Conservation (phyloP, 2,113 vertebrate species). For the Pardalotus punctatus region DNA sequence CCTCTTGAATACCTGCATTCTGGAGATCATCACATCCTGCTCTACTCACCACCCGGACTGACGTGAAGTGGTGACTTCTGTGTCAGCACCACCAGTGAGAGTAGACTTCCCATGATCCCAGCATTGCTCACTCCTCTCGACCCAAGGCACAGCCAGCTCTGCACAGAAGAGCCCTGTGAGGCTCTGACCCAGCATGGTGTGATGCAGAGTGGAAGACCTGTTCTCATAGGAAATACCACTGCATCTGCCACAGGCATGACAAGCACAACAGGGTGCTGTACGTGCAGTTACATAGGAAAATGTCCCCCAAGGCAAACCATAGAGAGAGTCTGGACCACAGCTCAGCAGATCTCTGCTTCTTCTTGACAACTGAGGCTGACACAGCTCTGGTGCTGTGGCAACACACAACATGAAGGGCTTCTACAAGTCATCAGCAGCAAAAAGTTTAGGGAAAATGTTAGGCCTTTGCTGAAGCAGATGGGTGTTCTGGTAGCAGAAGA, state of each 20-base stretch:
- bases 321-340: not conserved
- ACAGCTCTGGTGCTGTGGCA: not conserved
- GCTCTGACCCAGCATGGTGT: not conserved
- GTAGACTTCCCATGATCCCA: not conserved
- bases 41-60: not conserved
- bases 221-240: not conserved
- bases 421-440: not conserved
- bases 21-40: not conserved
- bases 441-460: not conserved
- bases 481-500: not conserved
- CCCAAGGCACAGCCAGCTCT: not conserved
- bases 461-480: not conserved
- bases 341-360: not conserved
- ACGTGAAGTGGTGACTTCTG: not conserved
- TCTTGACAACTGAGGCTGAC: not conserved
- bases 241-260: not conserved
- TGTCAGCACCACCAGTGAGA: not conserved
- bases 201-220: not conserved
- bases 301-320: not conserved
- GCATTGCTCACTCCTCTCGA: rapidly evolving
- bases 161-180: rapidly evolving
- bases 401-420: not conserved
- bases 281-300: not conserved
- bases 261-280: not conserved
- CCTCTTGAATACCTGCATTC: not conserved